Evolutionary conservation across 1,140 invertebrate genomes (phyloP).

Genomic region (Himalopsyche phryganea): DNA sequence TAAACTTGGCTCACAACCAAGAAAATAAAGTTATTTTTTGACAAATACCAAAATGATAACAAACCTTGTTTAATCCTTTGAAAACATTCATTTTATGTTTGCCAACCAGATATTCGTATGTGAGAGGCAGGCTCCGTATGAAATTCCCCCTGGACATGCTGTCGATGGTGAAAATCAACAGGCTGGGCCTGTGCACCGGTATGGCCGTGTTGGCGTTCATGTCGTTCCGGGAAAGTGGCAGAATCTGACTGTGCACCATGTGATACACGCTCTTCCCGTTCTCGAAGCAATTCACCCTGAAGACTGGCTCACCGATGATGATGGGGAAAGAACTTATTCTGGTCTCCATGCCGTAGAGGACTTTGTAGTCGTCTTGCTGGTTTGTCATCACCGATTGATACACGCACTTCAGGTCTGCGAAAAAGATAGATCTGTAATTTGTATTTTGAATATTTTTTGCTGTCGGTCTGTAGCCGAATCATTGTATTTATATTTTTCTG

Average conservation of each 20-base stretch:
- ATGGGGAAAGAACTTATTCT: conserved; percentile 11
- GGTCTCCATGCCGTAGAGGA: conserved; percentile 6
- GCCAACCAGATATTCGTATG: conserved; percentile 22
- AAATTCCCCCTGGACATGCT: conserved; percentile 33
- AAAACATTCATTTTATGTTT: conserved; percentile 24
- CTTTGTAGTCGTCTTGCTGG: conserved; percentile 20
- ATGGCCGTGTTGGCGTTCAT: conserved; percentile 18
- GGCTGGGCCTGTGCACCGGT: conserved; percentile 21
- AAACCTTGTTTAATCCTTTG: conserved; percentile 32
- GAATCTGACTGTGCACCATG: conserved; percentile 31
- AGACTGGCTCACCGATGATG: conserved; percentile 11
- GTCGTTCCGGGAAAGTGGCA: background rate
- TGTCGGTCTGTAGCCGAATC: background rate
- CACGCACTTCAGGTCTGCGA: conserved; percentile 25
- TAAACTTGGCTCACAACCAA: too few relatives aligned
- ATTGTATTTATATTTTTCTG: too few relatives aligned
- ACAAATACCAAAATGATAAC: too few relatives aligned
- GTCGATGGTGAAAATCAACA: conserved; percentile 29
- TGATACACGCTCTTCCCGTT: conserved; percentile 2
- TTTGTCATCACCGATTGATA: conserved; percentile 17
- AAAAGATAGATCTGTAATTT: conserved; percentile 5
- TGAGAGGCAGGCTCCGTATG: conserved; percentile 20
- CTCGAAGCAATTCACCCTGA: conserved; percentile 17
- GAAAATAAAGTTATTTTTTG: too few relatives aligned
- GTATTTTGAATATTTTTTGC: background rate